Evolutionary conservation across 2,113 vertebrate genomes (phyloP), one percentile per base, ranked within the genome.

Genomic region (Cisticola juncidis): DNA sequence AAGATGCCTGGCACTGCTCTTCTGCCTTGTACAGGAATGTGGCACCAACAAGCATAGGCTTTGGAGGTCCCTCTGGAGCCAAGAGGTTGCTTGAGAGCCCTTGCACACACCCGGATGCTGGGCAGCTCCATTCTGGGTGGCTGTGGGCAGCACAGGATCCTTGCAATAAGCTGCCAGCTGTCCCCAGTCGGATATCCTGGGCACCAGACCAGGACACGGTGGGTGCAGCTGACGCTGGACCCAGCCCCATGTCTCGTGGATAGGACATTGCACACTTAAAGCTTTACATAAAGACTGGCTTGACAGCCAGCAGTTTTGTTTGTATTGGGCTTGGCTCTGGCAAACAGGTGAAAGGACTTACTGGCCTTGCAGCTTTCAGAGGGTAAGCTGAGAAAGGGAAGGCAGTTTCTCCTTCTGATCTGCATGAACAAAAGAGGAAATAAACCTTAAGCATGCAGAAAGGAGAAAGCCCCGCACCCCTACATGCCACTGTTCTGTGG

Each of bases 291-390:
- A 77, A 80, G 79, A 70, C 64, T 36, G 82, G 40, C 12, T 92
- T 77, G 56, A 54, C 42, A 92, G 58, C 51, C 35, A 61, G 9
- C 77, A 38, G 22, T 58, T 70, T 42, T 90, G 60, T 97, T 95
- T 96, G 79, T 12, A 0, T 15, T 94, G 71, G 95, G 78, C 76
- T 91, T 0, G 11, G 86, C 91, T 95, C 69, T 62, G 69, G 66
- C 58, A 95, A 95, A 78, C 68, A 70, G 38, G 42, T 40, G 26
- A 85, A 42, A 93, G 71, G 71, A n/a, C 38, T 93, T 45, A 23
- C 14, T 54, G 47, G 26, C 47, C 29, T 66, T 80, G 66, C 35
- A 82, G 40, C 60, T 89, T 76, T 73, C 18, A 14, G 33, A 86
- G 57, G 10, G 14, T 5, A 21, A 70, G 26, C 79, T 72, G 58